A percentile compares a stretch with the other conserved stretches of the same genome.
These are phyloP conservation scores for Sinonovacula constricta DNA, from an alignment of 1,140 invertebrate species.

Conservation along the genomic window DNA sequence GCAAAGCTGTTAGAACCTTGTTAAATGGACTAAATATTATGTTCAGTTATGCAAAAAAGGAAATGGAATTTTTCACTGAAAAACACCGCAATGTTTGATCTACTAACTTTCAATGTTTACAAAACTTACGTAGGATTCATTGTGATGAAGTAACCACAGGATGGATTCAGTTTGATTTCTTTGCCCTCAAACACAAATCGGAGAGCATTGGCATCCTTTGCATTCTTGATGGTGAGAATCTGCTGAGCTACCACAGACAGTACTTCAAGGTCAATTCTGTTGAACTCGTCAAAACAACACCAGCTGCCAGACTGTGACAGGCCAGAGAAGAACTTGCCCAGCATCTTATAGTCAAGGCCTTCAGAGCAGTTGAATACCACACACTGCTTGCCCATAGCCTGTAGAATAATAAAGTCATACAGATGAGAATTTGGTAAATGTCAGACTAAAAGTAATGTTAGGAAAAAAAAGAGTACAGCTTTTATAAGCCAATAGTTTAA, in stretches of 20 bases:
- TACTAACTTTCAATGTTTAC: no score
- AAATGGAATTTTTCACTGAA: no score
- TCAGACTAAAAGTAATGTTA: not conserved
- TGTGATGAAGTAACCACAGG: constrained; percentile 78
- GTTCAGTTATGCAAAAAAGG: no score
- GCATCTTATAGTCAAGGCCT: constrained; percentile 75
- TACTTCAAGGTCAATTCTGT: constrained; percentile 93
- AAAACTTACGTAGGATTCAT: constrained; percentile 88
- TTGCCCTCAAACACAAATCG: constrained; percentile 78
- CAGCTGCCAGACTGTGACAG: constrained; percentile 91
- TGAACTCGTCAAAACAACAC: constrained; percentile 96
- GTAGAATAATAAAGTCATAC: constrained; percentile 82
- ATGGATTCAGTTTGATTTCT: constrained; percentile 76
- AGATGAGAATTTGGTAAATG: no score
- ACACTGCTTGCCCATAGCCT: constrained; percentile 86
- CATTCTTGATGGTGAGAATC: constrained; percentile 76
- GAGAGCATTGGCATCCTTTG: constrained; percentile 68
- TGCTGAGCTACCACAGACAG: constrained; percentile 85
- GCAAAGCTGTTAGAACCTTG: no score
- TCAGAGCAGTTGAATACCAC: constrained; percentile 76
- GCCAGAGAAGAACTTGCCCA: constrained; percentile 87
- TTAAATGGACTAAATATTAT: no score
- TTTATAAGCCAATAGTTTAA: no score
- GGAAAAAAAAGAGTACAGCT: not conserved
- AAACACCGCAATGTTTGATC: no score